phyloP scores from a whole-genome alignment of 2,113 vertebrate genomes.

The Apus apus region DNA sequence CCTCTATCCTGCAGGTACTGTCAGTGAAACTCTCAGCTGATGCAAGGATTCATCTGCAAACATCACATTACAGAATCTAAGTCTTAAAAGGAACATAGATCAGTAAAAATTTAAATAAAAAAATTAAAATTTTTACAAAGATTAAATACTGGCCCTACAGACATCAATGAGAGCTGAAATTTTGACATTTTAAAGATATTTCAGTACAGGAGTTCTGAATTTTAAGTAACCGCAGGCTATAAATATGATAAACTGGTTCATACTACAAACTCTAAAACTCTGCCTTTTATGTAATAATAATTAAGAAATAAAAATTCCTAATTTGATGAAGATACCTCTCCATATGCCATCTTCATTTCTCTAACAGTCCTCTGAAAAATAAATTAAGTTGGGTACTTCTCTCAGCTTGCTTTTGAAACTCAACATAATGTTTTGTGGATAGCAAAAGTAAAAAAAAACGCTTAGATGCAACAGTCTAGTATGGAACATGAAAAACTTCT shows the following conservation, averaged over 20 bases:
- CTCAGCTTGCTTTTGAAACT: neutral
- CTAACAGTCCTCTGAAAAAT: neutral
- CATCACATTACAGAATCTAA: neutral
- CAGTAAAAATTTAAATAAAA: neutral
- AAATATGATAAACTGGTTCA: neutral
- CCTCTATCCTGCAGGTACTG: neutral
- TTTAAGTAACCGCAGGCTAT: neutral
- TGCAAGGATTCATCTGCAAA: neutral
- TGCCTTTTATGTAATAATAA: neutral
- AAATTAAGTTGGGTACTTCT: neutral
- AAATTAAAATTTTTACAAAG: neutral
- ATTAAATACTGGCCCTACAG: neutral
- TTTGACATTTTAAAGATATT: neutral
- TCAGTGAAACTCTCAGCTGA: neutral
- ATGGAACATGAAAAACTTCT: neutral
- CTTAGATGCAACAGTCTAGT: neutral
- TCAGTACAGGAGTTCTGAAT: neutral
- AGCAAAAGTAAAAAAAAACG: neutral
- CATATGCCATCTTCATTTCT: neutral
- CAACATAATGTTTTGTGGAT: neutral
- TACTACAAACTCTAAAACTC: neutral
- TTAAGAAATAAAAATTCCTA: neutral
- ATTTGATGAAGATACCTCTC: neutral
- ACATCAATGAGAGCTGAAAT: neutral
- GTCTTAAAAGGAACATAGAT: neutral